phyloP scores from a whole-genome alignment of 2,113 vertebrate species.

The Ramphastos sulfuratus region DNA sequence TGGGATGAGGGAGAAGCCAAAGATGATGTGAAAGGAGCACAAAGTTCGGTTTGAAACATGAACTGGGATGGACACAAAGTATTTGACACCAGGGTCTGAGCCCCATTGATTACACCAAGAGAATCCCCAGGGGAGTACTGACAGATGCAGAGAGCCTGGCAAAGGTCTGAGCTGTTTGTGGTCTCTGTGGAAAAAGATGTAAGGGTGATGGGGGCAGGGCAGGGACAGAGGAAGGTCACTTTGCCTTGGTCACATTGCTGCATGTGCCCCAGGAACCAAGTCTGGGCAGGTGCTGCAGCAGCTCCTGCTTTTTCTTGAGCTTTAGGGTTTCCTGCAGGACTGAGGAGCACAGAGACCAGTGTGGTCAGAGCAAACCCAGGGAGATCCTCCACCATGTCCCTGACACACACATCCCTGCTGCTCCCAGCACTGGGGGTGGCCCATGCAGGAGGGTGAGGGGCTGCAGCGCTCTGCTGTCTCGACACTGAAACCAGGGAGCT shows the following conservation, averaged over 20 bases:
- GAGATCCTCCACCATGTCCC: neutral
- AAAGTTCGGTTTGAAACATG: neutral
- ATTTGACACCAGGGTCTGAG: neutral
- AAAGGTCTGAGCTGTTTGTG: neutral
- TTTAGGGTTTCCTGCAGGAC: neutral
- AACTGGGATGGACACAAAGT: accelerated
- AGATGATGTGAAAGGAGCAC: neutral
- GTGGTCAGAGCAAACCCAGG: neutral
- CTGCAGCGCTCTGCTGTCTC: neutral
- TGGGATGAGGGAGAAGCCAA: neutral
- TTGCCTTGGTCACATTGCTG: neutral
- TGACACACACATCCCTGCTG: too few species aligned
- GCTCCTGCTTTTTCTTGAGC: neutral
- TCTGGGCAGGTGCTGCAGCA: neutral
- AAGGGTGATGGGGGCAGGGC: neutral
- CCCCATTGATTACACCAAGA: accelerated
- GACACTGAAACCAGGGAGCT: neutral
- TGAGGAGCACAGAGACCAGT: neutral
- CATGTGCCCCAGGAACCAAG: neutral
- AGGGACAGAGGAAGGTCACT: accelerated
- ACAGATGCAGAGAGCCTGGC: neutral
- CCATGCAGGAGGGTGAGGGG: neutral
- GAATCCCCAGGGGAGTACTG: neutral
- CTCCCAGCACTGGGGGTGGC: neutral
- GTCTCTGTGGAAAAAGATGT: neutral